These are phyloP conservation scores for Xerus rutilus DNA, from an alignment of 2,797 vertebrate genomes.

Conservation along the genomic window DNA sequence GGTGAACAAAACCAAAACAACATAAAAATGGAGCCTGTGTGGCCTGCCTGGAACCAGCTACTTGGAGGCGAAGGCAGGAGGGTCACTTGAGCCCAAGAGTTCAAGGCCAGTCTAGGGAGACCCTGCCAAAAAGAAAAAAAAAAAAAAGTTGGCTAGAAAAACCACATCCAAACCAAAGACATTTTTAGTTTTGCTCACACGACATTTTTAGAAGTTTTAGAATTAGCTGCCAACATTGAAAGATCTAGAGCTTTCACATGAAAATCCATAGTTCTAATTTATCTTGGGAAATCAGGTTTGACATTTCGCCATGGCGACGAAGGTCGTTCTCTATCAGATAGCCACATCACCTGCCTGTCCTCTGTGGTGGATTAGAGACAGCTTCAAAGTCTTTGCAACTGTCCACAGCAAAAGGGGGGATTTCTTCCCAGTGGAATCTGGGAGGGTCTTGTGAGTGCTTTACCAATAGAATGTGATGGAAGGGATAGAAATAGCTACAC, in stretches of 20 bases:
- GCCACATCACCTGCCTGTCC: background rate
- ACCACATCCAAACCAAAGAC: conserved; percentile 57
- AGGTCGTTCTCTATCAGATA: background rate
- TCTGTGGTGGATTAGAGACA: background rate
- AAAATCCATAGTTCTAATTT: conserved; percentile 44
- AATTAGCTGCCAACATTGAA: conserved; percentile 59
- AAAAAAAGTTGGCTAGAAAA: conserved; percentile 55
- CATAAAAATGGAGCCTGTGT: background rate
- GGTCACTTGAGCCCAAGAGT: background rate
- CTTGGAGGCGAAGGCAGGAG: background rate
- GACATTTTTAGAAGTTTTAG: conserved; percentile 61
- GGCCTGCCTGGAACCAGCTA: background rate
- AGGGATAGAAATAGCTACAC: background rate
- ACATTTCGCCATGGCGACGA: background rate
- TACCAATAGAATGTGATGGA: background rate
- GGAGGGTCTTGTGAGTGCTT: background rate
- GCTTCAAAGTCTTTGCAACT: background rate
- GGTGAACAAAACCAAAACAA: background rate
- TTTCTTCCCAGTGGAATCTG: no score
- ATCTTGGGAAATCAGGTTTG: background rate
- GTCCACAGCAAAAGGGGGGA: background rate
- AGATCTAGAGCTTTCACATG: background rate
- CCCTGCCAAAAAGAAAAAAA: background rate
- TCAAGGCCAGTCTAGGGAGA: background rate
- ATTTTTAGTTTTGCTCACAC: conserved; percentile 61